These are phyloP conservation scores for Dynastes hyllus DNA, from an alignment of 2,888 invertebrate species.

Conservation along the genomic window DNA sequence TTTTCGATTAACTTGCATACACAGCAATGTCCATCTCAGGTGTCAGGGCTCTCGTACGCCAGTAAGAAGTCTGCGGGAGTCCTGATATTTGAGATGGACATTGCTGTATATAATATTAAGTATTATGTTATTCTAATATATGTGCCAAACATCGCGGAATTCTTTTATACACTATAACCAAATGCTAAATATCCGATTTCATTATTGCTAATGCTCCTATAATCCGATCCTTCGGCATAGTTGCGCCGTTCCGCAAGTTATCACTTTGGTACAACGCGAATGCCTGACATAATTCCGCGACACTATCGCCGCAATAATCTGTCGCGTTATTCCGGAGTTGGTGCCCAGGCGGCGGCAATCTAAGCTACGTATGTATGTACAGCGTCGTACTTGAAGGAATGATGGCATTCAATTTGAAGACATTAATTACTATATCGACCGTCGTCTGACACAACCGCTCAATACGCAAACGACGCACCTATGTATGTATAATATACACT, in stretches of 20 bases:
- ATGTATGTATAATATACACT: background rate
- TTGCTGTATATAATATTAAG: too few species aligned
- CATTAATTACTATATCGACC: conserved; percentile 29
- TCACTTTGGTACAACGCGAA: conserved; percentile 14
- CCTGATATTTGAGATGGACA: too few species aligned
- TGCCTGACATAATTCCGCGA: conserved; percentile 27
- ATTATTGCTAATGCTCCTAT: background rate
- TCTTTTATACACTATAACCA: too few species aligned
- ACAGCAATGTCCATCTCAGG: too few species aligned
- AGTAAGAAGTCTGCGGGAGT: too few species aligned
- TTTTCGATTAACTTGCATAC: too few species aligned
- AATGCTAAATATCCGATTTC: conserved; percentile 24
- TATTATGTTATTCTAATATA: too few species aligned
- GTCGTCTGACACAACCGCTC: background rate
- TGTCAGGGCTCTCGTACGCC: too few species aligned
- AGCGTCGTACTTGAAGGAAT: conserved; percentile 25
- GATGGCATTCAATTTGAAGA: conserved; percentile 31
- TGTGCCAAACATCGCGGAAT: too few species aligned
- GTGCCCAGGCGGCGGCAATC: conserved; percentile 7
- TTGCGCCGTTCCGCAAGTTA: background rate
- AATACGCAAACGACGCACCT: conserved; percentile 15
- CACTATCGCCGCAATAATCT: conserved; percentile 28
- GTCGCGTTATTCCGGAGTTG: conserved; percentile 21
- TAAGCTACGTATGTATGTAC: background rate
- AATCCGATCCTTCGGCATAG: background rate